These are phyloP conservation scores for Recurvirostra avosetta DNA, from an alignment of 2,113 vertebrate genomes.

Conservation along the genomic window DNA sequence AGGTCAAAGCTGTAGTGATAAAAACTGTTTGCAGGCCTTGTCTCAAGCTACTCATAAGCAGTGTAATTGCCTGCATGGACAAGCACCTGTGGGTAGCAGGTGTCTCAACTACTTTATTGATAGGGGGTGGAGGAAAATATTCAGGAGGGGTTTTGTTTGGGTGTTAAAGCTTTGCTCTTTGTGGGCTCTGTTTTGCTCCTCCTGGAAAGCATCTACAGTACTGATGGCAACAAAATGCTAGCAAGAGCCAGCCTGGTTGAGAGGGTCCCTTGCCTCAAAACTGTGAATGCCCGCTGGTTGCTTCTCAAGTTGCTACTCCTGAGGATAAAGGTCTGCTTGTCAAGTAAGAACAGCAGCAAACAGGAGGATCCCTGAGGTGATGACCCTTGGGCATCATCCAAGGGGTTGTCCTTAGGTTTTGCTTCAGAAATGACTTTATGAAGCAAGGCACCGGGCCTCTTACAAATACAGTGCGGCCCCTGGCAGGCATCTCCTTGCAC, in stretches of 20 bases:
- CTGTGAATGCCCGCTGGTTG: not conserved
- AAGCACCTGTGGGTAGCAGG: slow-evolving; percentile 63
- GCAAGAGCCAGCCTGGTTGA: not conserved
- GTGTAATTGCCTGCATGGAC: slow-evolving; percentile 49
- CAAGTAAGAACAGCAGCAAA: slow-evolving; percentile 53
- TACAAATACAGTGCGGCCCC: not conserved
- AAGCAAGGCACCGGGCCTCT: not conserved
- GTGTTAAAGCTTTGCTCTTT: slow-evolving; percentile 45
- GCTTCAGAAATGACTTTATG: not conserved
- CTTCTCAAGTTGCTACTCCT: not conserved
- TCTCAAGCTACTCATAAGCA: slow-evolving; percentile 59
- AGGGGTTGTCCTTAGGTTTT: slow-evolving; percentile 17
- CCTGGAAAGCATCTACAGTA: slow-evolving; percentile 61
- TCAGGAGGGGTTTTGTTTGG: slow-evolving; percentile 56
- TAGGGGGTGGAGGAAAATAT: not conserved
- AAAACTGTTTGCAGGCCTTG: slow-evolving; percentile 66
- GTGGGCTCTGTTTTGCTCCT: slow-evolving; percentile 52
- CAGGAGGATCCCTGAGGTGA: not conserved
- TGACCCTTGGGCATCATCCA: slow-evolving; percentile 29
- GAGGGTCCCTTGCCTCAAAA: not conserved
- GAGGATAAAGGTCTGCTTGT: slow-evolving; percentile 9
- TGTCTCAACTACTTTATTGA: slow-evolving; percentile 51
- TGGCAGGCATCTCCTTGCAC: not conserved
- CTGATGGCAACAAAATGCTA: not conserved
- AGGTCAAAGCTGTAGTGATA: slow-evolving; percentile 58